phyloP scores from a whole-genome alignment of 2,888 invertebrate genomes.

The Zhuqinia jingwanae region DNA sequence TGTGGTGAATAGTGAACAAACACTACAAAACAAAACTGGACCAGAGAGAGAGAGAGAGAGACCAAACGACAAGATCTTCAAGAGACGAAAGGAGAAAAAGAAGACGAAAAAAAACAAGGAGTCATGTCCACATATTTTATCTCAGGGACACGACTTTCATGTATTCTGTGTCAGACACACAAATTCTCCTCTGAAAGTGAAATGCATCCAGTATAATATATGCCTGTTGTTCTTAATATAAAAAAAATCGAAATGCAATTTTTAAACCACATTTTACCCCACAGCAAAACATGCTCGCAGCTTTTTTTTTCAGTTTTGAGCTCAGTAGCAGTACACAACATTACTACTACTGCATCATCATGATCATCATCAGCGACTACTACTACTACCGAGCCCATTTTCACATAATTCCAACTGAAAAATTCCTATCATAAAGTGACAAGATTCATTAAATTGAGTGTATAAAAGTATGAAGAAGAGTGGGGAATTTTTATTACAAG shows the following conservation, averaged over 20 bases:
- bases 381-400: conserved; percentile 42
- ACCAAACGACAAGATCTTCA: conserved; percentile 11
- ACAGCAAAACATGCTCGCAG: not conserved
- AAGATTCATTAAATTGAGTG: conserved; percentile 30
- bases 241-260: conserved; percentile 45
- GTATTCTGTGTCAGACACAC: conserved; percentile 46
- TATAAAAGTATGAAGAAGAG: not conserved
- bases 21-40: no score
- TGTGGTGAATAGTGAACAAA: no score
- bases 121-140: conserved; percentile 57
- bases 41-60: not conserved
- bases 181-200: conserved; percentile 43
- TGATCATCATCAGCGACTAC: not conserved
- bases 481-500: conserved; percentile 42
- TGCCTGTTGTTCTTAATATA: not conserved
- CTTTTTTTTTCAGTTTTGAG: no score
- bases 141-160: conserved; percentile 48
- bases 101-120: conserved; percentile 27
- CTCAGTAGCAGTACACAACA: no score
- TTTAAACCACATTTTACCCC: conserved; percentile 48
- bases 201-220: conserved; percentile 35
- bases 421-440: conserved; percentile 16
- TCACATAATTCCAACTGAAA: not conserved
- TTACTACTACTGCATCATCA: not conserved
- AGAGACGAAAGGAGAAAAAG: not conserved